phyloP scores from a whole-genome alignment of 2,113 vertebrate species.

The Myotis brandtii region DNA sequence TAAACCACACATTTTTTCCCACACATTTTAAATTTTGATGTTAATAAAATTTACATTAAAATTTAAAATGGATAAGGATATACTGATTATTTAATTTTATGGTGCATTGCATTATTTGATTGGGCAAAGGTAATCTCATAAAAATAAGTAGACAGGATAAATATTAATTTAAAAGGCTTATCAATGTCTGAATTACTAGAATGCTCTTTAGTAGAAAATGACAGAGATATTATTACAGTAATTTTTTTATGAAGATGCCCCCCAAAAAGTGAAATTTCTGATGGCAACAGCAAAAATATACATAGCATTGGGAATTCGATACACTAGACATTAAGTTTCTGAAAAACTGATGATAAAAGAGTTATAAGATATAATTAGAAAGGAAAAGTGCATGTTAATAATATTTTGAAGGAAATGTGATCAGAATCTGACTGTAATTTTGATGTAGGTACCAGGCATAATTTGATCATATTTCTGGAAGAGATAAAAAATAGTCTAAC shows the following conservation, averaged over 20 bases:
- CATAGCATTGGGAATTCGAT: neutral
- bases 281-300: neutral
- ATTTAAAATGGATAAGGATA: neutral
- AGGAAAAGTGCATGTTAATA: neutral
- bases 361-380: neutral
- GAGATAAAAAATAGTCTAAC: neutral
- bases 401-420: neutral
- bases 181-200: neutral
- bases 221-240: neutral
- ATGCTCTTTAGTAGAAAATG: neutral
- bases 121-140: neutral
- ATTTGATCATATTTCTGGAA: neutral
- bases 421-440: neutral
- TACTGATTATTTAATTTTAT: slow-evolving; percentile 7
- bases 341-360: neutral
- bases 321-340: neutral
- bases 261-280: neutral
- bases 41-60: neutral
- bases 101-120: neutral
- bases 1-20: neutral
- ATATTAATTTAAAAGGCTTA: neutral
- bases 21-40: neutral
- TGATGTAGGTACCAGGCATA: neutral
- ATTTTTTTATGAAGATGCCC: neutral
- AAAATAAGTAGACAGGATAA: neutral